Evolutionary conservation across 2,888 invertebrate species (phyloP).

Genomic region (Drepanosiphum platanoidis): DNA sequence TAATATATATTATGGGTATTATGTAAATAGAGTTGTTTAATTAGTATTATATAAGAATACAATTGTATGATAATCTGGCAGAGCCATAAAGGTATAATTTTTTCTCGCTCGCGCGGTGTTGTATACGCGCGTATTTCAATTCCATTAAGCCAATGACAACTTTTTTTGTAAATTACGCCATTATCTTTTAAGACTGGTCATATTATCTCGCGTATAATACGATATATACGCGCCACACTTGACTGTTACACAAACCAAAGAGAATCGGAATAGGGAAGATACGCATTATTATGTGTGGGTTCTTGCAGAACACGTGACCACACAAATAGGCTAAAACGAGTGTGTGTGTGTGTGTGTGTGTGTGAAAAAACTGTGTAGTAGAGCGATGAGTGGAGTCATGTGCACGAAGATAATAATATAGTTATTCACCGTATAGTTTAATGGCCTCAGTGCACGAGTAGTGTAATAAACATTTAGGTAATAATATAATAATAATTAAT

Average conservation of each 20-base stretch:
- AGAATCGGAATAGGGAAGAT: not conserved
- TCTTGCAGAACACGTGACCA: constrained; percentile 28
- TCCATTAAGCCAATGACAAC: not conserved
- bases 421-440: not conserved
- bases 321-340: constrained; percentile 16
- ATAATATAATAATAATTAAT: constrained; percentile 2
- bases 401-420: constrained; percentile 31
- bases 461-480: constrained; percentile 7
- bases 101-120: not conserved
- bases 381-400: not conserved
- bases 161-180: not conserved
- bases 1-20: not conserved
- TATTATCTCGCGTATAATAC: constrained; percentile 7
- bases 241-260: constrained; percentile 3
- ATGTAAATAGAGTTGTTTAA: constrained; percentile 14
- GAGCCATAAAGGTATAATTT: not conserved
- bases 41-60: constrained; percentile 16
- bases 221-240: no score
- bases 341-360: no score
- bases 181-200: constrained; percentile 27
- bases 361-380: constrained; percentile 4
- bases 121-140: not conserved
- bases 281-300: not conserved
- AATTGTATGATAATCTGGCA: not conserved
- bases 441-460: not conserved